Evolutionary conservation across 37 sponge, comb jelly and placozoan genomes (phyloP).

Genomic region (Crambe crambe): DNA sequence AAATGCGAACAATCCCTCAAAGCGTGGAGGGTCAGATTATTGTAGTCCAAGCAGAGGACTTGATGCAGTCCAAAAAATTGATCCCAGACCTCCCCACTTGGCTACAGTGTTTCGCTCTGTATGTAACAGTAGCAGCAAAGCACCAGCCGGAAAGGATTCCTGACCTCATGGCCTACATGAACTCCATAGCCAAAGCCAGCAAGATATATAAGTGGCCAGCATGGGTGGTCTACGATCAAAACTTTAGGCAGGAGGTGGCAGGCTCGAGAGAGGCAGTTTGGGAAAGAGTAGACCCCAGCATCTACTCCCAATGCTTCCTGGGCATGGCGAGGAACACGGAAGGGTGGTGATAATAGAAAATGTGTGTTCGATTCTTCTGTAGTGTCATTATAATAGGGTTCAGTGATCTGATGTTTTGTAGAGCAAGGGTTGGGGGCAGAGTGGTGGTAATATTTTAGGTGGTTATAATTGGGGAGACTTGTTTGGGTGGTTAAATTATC

Average conservation of each 20-base stretch:
- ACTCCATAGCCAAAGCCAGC: constrained; percentile 25
- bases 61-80: constrained; percentile 17
- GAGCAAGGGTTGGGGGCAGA: too few relatives aligned
- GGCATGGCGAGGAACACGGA: background rate
- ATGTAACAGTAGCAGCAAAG: background rate
- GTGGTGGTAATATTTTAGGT: too few relatives aligned
- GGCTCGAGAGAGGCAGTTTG: background rate
- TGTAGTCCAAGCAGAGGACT: constrained; percentile 36
- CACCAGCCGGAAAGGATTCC: constrained; percentile 12
- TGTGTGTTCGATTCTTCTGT: too few relatives aligned
- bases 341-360: background rate
- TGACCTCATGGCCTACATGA: constrained; percentile 38
- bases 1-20: constrained; percentile 1
- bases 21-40: constrained; percentile 28
- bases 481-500: too few relatives aligned
- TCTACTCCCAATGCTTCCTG: too few relatives aligned
- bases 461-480: too few relatives aligned
- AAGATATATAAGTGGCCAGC: constrained; percentile 14
- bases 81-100: constrained; percentile 55
- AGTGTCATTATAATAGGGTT: too few relatives aligned
- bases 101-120: constrained; percentile 44
- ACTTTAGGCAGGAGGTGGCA: constrained; percentile 55
- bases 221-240: too few relatives aligned
- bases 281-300: constrained; percentile 37
- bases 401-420: too few relatives aligned